Base-by-base conservation (phyloP, 2,113 vertebrate genomes). In the Turdus rufiventris region DNA sequence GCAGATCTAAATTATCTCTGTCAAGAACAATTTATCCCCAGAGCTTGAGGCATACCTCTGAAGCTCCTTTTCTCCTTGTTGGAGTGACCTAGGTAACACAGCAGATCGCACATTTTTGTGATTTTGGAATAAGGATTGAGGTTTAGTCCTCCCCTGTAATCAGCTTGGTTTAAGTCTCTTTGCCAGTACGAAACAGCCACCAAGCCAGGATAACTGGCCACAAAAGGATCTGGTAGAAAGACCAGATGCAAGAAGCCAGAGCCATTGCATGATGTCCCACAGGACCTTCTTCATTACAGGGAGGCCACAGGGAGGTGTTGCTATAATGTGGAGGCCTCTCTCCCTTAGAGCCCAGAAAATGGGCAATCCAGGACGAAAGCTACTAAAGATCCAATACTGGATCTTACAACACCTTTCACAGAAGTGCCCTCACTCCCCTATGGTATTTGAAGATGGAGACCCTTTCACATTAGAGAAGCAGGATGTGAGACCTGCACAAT, bases 221-320 rank as follows among this genome's bases (percentile, higher is more conserved):
- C n/a, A 47, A 31, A 65, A 10, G 5, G 10, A 28, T 34, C 36
- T 13, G 47, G 10, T 5, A 58, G 66, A 66, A 28, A 70, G 28
- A 48, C 26, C 21, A 34, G 66, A 38, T 3, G 47, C 17, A 56
- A 51, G 42, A 54, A 66, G 23, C 15, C 72, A 42, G 33, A 65
- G 13, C 62, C 1, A 1, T 31, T 13, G 23, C 14, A 5, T 0
- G 1, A 8, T 3, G 3, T 24, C n/a, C 2, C 6, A 28, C n/a
- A 9, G 0, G 4, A n/a, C 29, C n/a, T 61, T 28, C 53, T 66
- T 28, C 53, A 6, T 42, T 54, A 21, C 3, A 2, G 2, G 1
- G 33, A 7, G 54, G 58, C 58, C 9, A 40, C 12, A 40, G 40
- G 12, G 33, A 31, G 71, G n/a, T 0, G 1, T 4, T 42, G 50